Evolutionary conservation across 2,888 invertebrate species (phyloP).

Genomic region (Gari tellinella): DNA sequence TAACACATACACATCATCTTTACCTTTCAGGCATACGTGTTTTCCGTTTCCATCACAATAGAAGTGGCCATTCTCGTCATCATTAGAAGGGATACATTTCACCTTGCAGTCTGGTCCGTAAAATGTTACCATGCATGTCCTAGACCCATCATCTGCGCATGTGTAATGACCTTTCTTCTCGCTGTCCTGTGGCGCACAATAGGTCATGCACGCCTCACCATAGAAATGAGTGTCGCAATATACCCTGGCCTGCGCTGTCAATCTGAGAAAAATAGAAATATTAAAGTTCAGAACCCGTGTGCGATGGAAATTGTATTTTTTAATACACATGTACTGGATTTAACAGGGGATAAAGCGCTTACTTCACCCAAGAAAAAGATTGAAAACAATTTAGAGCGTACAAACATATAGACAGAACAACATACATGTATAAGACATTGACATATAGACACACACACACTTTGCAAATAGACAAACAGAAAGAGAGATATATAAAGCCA

Average conservation of each 20-base stretch:
- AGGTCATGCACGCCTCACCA: conserved; percentile 38
- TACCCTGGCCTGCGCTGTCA: conserved; percentile 42
- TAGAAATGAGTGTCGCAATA: conserved; percentile 45
- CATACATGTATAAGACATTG: too few relatives aligned
- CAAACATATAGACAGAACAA: too few relatives aligned
- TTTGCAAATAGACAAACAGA: too few relatives aligned
- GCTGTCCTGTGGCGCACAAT: conserved; percentile 29
- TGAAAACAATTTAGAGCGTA: too few relatives aligned
- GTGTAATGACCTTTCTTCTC: conserved; percentile 45
- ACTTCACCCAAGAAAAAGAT: too few relatives aligned
- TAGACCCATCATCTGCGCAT: conserved; percentile 40
- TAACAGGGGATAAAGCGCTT: too few relatives aligned
- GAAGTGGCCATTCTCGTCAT: conserved; percentile 35
- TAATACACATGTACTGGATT: too few relatives aligned
- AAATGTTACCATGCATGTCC: conserved; percentile 32
- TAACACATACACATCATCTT: too few relatives aligned
- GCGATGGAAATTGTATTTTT: too few relatives aligned
- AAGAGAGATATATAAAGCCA: too few relatives aligned
- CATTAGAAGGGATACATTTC: conserved; percentile 23
- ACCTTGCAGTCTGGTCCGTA: conserved; percentile 41
- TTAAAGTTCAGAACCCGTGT: too few relatives aligned
- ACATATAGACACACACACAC: too few relatives aligned
- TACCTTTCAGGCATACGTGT: conserved; percentile 42
- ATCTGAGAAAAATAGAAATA: conserved; percentile 10
- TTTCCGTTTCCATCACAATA: conserved; percentile 37